phyloP scores from a whole-genome alignment of 2,888 invertebrate species.

The Drosophila seclusa region DNA sequence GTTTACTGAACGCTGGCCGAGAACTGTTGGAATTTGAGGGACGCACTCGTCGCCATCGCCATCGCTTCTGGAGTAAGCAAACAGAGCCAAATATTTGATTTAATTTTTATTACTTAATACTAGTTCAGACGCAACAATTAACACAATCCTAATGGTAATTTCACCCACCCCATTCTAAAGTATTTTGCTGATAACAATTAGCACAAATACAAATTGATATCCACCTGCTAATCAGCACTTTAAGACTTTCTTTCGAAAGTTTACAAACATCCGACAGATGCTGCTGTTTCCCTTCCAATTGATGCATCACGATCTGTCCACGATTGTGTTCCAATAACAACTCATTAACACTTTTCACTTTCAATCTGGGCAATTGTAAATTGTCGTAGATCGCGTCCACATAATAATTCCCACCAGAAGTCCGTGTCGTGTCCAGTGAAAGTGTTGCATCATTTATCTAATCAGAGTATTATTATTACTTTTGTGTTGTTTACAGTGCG shows the following conservation, averaged over 20 bases:
- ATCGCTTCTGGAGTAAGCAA: constrained; percentile 67
- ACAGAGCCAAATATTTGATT: neutral
- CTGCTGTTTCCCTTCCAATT: constrained; percentile 54
- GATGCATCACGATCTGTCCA: constrained; percentile 68
- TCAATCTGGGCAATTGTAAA: constrained; percentile 59
- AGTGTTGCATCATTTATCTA: constrained; percentile 57
- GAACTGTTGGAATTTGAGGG: constrained; percentile 72
- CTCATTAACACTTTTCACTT: constrained; percentile 83
- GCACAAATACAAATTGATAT: constrained; percentile 11
- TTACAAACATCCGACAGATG: constrained; percentile 34
- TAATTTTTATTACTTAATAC: constrained; percentile 25
- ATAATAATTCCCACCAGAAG: constrained; percentile 16
- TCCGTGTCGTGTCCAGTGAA: constrained; percentile 43
- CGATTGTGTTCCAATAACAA: constrained; percentile 41
- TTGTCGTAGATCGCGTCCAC: constrained; percentile 60
- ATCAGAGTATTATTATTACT: constrained; percentile 22
- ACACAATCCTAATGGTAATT: constrained; percentile 26
- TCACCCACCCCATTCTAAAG: constrained; percentile 38
- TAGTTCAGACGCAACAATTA: constrained; percentile 42
- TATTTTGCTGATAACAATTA: constrained; percentile 4
- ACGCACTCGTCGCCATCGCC: constrained; percentile 73
- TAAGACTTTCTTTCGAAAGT: constrained; percentile 69
- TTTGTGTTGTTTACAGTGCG: constrained; percentile 45
- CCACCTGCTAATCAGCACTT: constrained; percentile 46
- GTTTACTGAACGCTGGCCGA: constrained; percentile 49